phyloP scores from a whole-genome alignment of 2,113 vertebrate genomes.

The Gobio gobio region DNA sequence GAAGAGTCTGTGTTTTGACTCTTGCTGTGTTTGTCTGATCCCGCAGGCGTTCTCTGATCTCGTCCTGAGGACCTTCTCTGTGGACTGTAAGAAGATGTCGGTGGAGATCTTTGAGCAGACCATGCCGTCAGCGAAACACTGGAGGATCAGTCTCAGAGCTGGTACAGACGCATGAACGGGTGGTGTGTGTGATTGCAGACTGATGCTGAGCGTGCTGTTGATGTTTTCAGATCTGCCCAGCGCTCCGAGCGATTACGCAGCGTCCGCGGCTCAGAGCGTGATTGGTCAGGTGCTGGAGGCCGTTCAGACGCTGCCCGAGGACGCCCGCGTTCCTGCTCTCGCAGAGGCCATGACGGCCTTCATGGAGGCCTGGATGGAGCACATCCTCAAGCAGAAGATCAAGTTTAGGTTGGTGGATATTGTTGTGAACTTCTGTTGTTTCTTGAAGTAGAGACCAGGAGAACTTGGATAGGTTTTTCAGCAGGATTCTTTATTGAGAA shows the following conservation, averaged over 20 bases:
- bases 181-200: neutral
- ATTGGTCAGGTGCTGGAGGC: slow-evolving; percentile 86
- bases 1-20: neutral
- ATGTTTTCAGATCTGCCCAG: slow-evolving; percentile 75
- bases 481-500: too few relatives aligned
- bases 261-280: slow-evolving; percentile 75
- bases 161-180: slow-evolving; percentile 60
- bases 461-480: too few relatives aligned
- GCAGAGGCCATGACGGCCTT: slow-evolving; percentile 81
- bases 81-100: slow-evolving; percentile 77
- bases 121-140: slow-evolving; percentile 82
- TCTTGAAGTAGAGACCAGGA: too few relatives aligned
- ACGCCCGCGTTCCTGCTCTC: slow-evolving; percentile 75
- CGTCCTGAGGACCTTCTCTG: slow-evolving; percentile 72
- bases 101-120: slow-evolving; percentile 80
- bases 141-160: slow-evolving; percentile 70
- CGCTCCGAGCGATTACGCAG: slow-evolving; percentile 80
- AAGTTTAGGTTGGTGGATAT: slow-evolving; percentile 82
- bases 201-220: neutral
- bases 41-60: slow-evolving; percentile 69
- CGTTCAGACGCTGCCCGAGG: slow-evolving; percentile 73
- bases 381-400: slow-evolving; percentile 84
- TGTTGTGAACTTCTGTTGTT: too few relatives aligned
- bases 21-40: neutral
- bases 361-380: slow-evolving; percentile 90